Percentiles rank a stretch among this genome's conserved stretches.
Conservation (phyloP, 1,140 invertebrate species). For the Prorops nasuta region DNA sequence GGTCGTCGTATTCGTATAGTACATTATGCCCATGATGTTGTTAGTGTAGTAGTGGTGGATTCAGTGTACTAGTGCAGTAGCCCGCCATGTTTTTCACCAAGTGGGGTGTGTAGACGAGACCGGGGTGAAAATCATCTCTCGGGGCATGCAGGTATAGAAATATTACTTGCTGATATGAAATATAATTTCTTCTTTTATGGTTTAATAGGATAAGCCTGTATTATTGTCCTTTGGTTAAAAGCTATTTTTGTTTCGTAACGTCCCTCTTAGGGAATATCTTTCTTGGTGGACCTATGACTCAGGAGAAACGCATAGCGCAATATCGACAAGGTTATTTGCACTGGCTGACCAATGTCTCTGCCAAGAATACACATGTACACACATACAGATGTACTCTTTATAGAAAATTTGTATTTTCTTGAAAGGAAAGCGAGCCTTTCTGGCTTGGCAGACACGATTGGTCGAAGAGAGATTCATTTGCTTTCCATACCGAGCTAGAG, state of each 20-base stretch:
- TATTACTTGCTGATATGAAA: neutral
- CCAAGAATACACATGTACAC: constrained; percentile 16
- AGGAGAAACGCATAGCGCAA: constrained; percentile 34
- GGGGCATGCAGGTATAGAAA: constrained; percentile 51
- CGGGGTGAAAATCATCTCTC: constrained; percentile 59
- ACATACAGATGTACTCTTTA: neutral
- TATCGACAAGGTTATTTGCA: constrained; percentile 44
- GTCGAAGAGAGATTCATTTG: too few species aligned
- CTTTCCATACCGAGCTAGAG: too few species aligned
- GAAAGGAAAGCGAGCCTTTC: too few species aligned
- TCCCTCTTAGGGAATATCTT: constrained; percentile 27
- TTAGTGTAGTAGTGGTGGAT: too few species aligned
- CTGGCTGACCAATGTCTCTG: constrained; percentile 16
- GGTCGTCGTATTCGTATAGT: too few species aligned
- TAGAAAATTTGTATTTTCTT: too few species aligned
- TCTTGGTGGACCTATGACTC: constrained; percentile 35
- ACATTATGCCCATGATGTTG: too few species aligned
- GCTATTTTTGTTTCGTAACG: constrained; percentile 36
- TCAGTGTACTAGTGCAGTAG: too few species aligned
- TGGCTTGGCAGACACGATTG: too few species aligned
- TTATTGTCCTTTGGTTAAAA: neutral
- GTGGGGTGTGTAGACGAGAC: constrained; percentile 56
- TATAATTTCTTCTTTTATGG: neutral
- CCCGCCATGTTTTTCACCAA: constrained; percentile 57
- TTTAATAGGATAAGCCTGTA: too few species aligned